Evolutionary conservation across 2,113 vertebrate genomes (phyloP), one percentile per base, ranked within the genome.

Genomic region (Uria lomvia): DNA sequence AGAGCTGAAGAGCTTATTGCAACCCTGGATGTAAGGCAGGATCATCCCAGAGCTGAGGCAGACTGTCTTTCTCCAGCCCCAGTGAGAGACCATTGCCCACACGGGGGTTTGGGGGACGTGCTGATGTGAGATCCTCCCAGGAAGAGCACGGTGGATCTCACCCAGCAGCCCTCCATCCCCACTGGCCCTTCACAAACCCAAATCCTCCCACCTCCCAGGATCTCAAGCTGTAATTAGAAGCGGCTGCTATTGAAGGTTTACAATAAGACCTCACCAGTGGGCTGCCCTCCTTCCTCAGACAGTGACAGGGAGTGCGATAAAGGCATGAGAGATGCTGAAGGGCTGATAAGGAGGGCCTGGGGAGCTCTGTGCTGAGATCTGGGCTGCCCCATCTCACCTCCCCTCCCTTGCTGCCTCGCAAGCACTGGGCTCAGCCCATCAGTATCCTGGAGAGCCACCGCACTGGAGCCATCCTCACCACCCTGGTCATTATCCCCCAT

Each of bases 31-130:
- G 1, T 30, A 34, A 56, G 45, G 65, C 10, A 60, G 45, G 70
- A 67, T 24, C 34, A 2, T 11, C 21, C 32, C 56, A 78, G 56
- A 34, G 12, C 45, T 85, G 47, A 66, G 74, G 38, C 30, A 88
- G 8, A 5, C 4, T 17, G 12, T 11, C 26, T 8, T 81, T 58
- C 32, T 68, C 42, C 59, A 85, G 60, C 7, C 45, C 6, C 21
- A 30, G 17, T 4, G 6, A 70, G 29, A 6, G 4, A 20, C 19
- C 27, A 15, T 3, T 42, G 15, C 12, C 66, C 67, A 43, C 32
- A 63, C 8, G 18, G 20, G 42, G n/a, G 23, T 6, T 9, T 78
- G 38, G 8, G 12, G 19, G 52, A 62, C 0, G 0, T 75, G 47
- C 27, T 0, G 1, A 1, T 6, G 12, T 11, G 30, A 92, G 12